Evolutionary conservation across 2,113 vertebrate species (phyloP), one percentile per base, ranked within the genome.

Genomic region (Cyprinus carpio): DNA sequence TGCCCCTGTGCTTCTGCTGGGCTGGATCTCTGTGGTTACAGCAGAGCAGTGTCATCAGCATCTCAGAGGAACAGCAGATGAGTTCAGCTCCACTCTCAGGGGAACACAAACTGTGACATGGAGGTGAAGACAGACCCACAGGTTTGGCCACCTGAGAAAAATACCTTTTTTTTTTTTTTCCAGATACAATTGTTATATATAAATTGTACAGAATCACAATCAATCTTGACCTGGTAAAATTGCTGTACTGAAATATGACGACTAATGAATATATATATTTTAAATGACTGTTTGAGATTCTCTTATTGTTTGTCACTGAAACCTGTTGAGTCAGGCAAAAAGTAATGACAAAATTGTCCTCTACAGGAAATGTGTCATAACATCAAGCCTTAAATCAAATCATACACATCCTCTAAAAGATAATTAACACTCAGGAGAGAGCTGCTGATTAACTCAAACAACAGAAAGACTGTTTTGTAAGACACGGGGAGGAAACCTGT

Each of bases 391-490:
- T n/a, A n/a, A n/a, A n/a, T n/a, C n/a, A n/a, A n/a, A n/a, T n/a
- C 75, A 31, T 15, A 54, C 49, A 40, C 25, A 64, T 54, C 15
- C 69, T 64, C 60, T 27, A 23, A 58, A 43, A 75, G 43, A 82
- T 82, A 85, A 82, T 87, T 82, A 85, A 82, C 82, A 67, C 86
- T 62, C 71, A 12, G 71, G 72, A 77, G 64, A 85, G 15, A 79
- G 27, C 31, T n/a, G 60, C 56, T 84, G 75, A 84, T 87, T 65
- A 84, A 51, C 71, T 67, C 34, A 81, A 64, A 82, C 40, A 67
- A 31, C 23, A 82, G 65, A 54, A 27, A 23, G 65, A 31, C 4
- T 18, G 6, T 31, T 69, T 37, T 69, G 31, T 20, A 23, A 31
- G 15, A 72, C 11, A n/a, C 5, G 2, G 64, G 10, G 23, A 6